A percentile compares a stretch with the other conserved stretches of the same genome.
Evolutionary conservation across 1,140 invertebrate species (phyloP).

Genomic region (Pseudomyrmex sp.): DNA sequence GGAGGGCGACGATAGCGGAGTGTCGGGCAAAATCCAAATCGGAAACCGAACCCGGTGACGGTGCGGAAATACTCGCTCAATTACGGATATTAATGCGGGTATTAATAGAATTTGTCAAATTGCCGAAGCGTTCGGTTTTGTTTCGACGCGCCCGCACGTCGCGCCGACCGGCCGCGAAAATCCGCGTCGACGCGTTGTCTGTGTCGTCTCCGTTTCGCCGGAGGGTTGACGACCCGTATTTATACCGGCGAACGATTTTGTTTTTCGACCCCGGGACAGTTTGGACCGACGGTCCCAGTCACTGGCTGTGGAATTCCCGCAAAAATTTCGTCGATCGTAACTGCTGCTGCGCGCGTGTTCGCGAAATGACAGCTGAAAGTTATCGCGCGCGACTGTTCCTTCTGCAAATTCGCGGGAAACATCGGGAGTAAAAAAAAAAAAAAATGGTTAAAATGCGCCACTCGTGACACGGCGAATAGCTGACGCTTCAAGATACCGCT

Average conservation of each 20-base stretch:
- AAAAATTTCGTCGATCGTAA: constrained; percentile 28
- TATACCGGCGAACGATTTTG: constrained; percentile 37
- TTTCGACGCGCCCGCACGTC: constrained; percentile 20
- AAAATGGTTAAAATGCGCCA: constrained; percentile 13
- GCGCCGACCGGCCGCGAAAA: constrained; percentile 38
- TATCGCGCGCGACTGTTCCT: constrained; percentile 30
- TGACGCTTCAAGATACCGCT: constrained; percentile 41
- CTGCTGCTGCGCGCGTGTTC: neutral
- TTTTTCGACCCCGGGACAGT: constrained; percentile 16
- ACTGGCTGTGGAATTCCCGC: neutral
- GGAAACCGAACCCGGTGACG: constrained; percentile 23
- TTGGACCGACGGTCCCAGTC: neutral
- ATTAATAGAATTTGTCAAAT: constrained; percentile 66
- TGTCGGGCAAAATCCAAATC: neutral
- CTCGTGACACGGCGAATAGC: constrained; percentile 17
- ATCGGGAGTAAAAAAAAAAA: constrained; percentile 10
- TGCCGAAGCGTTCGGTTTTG: constrained; percentile 24
- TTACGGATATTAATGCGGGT: constrained; percentile 60
- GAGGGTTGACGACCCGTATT: constrained; percentile 48
- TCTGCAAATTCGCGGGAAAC: constrained; percentile 6
- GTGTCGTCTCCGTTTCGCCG: constrained; percentile 39
- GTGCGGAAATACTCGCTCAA: constrained; percentile 46
- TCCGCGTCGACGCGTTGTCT: constrained; percentile 37
- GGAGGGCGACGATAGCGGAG: neutral
- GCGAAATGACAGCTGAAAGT: constrained; percentile 49